A percentile compares a stretch with the other conserved stretches of the same genome.
phyloP scores from a whole-genome alignment of 2,113 vertebrate genomes.

The Pithys albifrons region DNA sequence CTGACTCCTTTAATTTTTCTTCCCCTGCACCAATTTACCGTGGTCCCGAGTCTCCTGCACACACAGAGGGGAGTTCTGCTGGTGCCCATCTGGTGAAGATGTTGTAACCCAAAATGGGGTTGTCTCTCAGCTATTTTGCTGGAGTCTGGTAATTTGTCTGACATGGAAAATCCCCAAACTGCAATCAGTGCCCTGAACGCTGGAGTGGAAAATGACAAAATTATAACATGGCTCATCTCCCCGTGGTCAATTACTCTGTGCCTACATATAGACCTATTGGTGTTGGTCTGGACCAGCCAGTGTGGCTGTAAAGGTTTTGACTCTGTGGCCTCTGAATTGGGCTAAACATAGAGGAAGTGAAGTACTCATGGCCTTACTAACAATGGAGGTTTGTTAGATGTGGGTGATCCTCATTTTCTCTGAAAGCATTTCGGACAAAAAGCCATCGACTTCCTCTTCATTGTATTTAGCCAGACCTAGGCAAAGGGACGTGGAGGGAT shows the following conservation, averaged over 20 bases:
- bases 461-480: background rate
- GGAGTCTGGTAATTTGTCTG: background rate
- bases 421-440: background rate
- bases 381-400: background rate
- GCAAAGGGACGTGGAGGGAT: background rate
- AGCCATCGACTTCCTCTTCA: fast-evolving
- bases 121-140: background rate
- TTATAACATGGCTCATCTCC: background rate
- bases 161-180: constrained; percentile 27
- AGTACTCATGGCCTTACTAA: background rate
- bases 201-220: constrained; percentile 16
- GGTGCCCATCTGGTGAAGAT: background rate
- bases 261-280: background rate
- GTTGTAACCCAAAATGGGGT: background rate
- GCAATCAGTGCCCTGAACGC: background rate
- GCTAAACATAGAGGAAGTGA: background rate
- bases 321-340: background rate
- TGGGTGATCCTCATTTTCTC: background rate
- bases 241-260: background rate
- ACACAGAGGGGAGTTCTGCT: background rate
- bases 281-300: background rate
- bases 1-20: constrained; percentile 25
- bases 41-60: fast-evolving
- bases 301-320: fast-evolving
- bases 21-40: background rate